phyloP scores from a whole-genome alignment of 2,113 vertebrate species.

The Haplochromis burtoni region DNA sequence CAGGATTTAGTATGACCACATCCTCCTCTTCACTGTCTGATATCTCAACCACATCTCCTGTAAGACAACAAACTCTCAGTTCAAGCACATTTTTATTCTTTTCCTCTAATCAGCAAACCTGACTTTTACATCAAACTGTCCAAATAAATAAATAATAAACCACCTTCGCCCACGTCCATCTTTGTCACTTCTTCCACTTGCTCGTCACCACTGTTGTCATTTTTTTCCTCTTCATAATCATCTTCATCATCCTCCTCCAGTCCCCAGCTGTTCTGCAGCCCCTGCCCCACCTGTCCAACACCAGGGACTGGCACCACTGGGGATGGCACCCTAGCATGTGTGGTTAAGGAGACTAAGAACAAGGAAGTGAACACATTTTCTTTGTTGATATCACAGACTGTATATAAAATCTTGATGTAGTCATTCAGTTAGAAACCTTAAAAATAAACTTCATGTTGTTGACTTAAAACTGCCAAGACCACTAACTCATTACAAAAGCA shows the following conservation, averaged over 20 bases:
- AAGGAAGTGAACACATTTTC: not conserved
- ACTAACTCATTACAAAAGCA: not conserved
- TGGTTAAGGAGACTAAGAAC: conserved; percentile 64
- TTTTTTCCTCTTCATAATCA: conserved; percentile 55
- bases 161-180: conserved; percentile 22
- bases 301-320: conserved; percentile 79
- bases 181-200: conserved; percentile 22
- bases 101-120: not conserved
- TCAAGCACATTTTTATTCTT: not conserved
- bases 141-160: not conserved
- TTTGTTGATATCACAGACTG: accelerated
- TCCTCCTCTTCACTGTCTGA: conserved; percentile 96
- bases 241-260: conserved; percentile 77
- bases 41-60: conserved; percentile 80
- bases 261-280: conserved; percentile 82
- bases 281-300: conserved; percentile 87
- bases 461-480: not conserved
- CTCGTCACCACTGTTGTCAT: conserved; percentile 33
- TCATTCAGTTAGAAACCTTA: accelerated
- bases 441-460: not conserved
- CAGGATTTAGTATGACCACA: conserved; percentile 82
- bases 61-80: not conserved
- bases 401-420: not conserved
- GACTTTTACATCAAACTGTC: accelerated
- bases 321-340: conserved; percentile 62